These are phyloP conservation scores for Esox masquinongy DNA, from an alignment of 2,797 vertebrate species.

Conservation along the genomic window DNA sequence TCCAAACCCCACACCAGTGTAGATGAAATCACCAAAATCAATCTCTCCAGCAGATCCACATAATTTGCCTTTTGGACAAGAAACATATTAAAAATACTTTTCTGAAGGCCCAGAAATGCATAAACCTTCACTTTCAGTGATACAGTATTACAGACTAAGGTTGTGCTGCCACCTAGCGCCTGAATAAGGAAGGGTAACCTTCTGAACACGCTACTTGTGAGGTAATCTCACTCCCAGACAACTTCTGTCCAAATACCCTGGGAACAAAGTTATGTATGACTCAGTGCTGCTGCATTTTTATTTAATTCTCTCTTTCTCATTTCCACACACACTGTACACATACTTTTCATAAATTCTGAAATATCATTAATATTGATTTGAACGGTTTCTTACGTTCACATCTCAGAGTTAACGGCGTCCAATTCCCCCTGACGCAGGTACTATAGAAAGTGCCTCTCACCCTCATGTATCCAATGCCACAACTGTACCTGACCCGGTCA, in stretches of 20 bases:
- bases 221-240: too few relatives aligned
- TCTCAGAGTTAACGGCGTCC: conserved; percentile 18
- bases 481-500: conserved; percentile 9
- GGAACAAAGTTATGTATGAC: too few relatives aligned
- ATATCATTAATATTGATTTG: not conserved
- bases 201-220: not conserved
- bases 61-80: conserved; percentile 6
- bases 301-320: too few relatives aligned
- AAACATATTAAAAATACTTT: not conserved
- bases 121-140: not conserved
- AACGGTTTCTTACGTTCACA: conserved; percentile 30
- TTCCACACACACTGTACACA: not conserved
- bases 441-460: not conserved
- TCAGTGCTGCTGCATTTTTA: not conserved
- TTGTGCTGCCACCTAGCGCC: not conserved
- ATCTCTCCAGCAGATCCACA: conserved; percentile 36
- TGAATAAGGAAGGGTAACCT: not conserved
- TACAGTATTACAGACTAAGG: not conserved
- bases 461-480: conserved; percentile 7
- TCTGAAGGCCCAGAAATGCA: not conserved
- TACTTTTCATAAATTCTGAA: not conserved
- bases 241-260: too few relatives aligned
- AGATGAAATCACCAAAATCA: conserved; percentile 18
- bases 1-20: conserved; percentile 20
- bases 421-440: conserved; percentile 4